Evolutionary conservation across 1,140 invertebrate species (phyloP), one percentile per base, ranked within the genome.

Genomic region (Drosophila nannoptera): DNA sequence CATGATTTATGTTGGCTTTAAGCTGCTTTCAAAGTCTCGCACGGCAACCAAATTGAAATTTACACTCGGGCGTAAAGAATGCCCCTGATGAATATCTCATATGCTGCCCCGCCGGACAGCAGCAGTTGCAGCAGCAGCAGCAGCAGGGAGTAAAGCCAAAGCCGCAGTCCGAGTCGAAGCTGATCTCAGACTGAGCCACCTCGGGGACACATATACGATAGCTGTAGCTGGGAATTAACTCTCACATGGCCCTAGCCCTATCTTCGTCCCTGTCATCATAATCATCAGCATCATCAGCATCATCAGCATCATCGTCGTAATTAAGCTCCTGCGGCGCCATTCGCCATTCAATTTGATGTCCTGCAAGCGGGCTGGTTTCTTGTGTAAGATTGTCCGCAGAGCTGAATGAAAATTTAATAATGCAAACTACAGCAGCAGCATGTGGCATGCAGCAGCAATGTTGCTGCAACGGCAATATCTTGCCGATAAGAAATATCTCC

Each of bases 351-450:
- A 72, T 72, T 69, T 73, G 48, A 65, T 67, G 46, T 38, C 45
- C 45, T 63, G 59, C 74, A 69, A 60, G 80, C 80, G 69, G 73
- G 65, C 84, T 83, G 78, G 73, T 76, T 83, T 84, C 65, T 45
- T 33, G 32, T 35, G 58, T 52, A 56, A 77, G 80, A 80, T 84
- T 84, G 86, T 73, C 81, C 62, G 76, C 69, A 75, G 68, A 84
- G 80, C 73, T 80, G 60, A 77, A 86, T 84, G 81, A 86, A 84
- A 84, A 84, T 84, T 84, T 84, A 86, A 84, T 84, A 84, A 84
- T 86, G 67, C 66, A 16, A 22, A 22, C 22, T 22, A 3, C 22
- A 22, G 22, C 22, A 22, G 3, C 22, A 67, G 36, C 46, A 58
- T 72, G 76, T 59, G 56, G 68, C 62, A 46, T 65, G 55, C 45